Evolutionary conservation across 2,797 vertebrate species (phyloP), one percentile per base, ranked within the genome.

Genomic region (Sebastes trivittatus): DNA sequence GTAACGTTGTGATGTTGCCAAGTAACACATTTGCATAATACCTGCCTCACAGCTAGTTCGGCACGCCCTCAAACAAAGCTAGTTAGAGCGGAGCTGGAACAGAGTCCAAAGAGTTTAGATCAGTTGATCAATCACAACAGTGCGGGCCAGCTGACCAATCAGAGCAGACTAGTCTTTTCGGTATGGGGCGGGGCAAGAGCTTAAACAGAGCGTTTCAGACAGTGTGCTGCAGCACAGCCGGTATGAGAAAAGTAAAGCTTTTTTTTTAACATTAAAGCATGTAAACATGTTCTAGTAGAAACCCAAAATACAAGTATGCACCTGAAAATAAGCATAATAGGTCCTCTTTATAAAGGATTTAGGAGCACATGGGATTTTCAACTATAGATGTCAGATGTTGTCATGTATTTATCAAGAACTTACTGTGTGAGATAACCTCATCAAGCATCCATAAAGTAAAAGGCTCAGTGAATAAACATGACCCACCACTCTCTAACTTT

Each of bases 381-480:
- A 83, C 76, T 81, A 62, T 72, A 54, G 63, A 84, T 89, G 80
- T 87, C 75, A 59, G 67, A 81, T 30, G 38, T 64, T 30, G 38
- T 79, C 52, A 27, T 69, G 71, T 84, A 54, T 83, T 86, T 82
- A 77, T 77, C 70, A 71, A 70, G 61, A 58, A 62, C 22, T 42
- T 80, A 23, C 36, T 55, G 32, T 74, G 42, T 62, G 16, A 65
- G 18, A 70, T 32, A 27, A 74, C 27, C 18, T 30, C 56, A 30
- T 64, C 8, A 69, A 29, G 25, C 42, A 38, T 80, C 65, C 61
- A 34, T 34, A 38, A 74, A 55, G 30, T 49, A 55, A 66, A 70
- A 77, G 46, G 36, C 80, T 72, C 52, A 70, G 85, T 84, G 59
- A 87, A 83, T 79, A 80, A 86, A 82, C 55, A 85, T 69, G 76